phyloP scores from a whole-genome alignment of 2,888 invertebrate species.

The Alsophila aescularia region DNA sequence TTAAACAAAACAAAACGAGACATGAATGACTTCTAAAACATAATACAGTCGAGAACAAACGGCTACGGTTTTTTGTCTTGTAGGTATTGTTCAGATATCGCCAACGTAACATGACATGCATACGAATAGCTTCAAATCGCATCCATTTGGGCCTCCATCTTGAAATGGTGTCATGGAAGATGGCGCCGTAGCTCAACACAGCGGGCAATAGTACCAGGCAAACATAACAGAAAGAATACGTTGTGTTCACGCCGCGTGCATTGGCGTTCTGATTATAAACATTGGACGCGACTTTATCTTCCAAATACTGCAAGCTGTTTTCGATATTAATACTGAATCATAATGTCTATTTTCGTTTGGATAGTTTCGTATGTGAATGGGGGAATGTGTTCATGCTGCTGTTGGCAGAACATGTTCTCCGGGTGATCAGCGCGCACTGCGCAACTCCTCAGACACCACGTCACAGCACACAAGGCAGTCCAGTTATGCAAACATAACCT shows the following conservation, averaged over 20 bases:
- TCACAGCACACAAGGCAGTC: constrained; percentile 59
- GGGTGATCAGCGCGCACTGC: constrained; percentile 81
- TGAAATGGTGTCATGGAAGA: constrained; percentile 54
- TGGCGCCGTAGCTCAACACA: constrained; percentile 79
- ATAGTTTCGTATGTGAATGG: constrained; percentile 33
- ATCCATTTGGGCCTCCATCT: constrained; percentile 34
- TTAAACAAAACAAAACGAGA: constrained; percentile 13
- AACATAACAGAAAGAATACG: constrained; percentile 47
- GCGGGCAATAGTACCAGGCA: constrained; percentile 72
- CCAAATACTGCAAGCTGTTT: constrained; percentile 11
- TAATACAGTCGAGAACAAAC: constrained; percentile 18
- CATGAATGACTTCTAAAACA: constrained; percentile 8
- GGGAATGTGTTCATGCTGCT: constrained; percentile 59
- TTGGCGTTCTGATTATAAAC: constrained; percentile 35
- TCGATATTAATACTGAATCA: background rate
- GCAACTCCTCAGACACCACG: constrained; percentile 82
- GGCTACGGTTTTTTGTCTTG: constrained; percentile 19
- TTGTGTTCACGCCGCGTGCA: constrained; percentile 37
- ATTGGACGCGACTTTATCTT: constrained; percentile 10
- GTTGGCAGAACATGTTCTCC: constrained; percentile 63
- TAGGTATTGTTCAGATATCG: constrained; percentile 18
- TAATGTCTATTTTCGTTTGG: constrained; percentile 40
- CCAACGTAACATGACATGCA: constrained; percentile 19
- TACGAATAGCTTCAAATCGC: constrained; percentile 18
- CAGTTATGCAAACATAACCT: constrained; percentile 47